phyloP scores from a whole-genome alignment of 2,888 invertebrate species.

The Aelia acuminata region DNA sequence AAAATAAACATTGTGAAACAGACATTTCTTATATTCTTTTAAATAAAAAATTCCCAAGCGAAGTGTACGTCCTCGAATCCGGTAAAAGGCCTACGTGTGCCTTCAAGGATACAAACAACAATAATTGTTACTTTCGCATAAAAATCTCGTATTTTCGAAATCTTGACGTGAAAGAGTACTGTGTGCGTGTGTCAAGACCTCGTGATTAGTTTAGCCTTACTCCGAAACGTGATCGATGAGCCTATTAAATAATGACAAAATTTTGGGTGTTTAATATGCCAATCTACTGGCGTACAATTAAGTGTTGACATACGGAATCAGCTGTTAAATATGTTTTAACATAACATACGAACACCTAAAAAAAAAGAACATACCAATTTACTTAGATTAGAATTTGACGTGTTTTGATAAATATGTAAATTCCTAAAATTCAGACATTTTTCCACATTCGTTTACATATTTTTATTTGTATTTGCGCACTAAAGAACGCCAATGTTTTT shows the following conservation, averaged over 20 bases:
- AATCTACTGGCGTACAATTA: too few species aligned
- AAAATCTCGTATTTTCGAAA: background rate
- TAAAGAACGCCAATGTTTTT: too few species aligned
- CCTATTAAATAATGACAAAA: background rate
- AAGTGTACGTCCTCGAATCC: background rate
- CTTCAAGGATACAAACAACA: background rate
- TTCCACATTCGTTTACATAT: too few species aligned
- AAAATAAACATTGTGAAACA: background rate
- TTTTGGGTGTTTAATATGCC: too few species aligned
- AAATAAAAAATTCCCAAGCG: background rate
- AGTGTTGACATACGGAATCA: too few species aligned
- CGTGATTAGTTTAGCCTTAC: background rate
- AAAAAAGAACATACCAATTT: too few species aligned
- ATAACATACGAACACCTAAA: too few species aligned
- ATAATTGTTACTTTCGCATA: slow-evolving; percentile 9
- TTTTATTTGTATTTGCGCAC: too few species aligned
- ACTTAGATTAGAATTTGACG: too few species aligned
- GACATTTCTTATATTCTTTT: background rate
- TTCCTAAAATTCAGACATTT: too few species aligned
- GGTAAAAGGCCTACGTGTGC: background rate
- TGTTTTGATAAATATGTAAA: too few species aligned
- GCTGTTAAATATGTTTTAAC: too few species aligned
- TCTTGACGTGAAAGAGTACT: background rate
- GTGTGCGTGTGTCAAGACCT: background rate
- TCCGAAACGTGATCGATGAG: background rate